Percentiles rank a stretch among this genome's conserved stretches.
These are phyloP conservation scores for Aporophyla lueneburgensis DNA, from an alignment of 2,888 invertebrate genomes.

Conservation along the genomic window DNA sequence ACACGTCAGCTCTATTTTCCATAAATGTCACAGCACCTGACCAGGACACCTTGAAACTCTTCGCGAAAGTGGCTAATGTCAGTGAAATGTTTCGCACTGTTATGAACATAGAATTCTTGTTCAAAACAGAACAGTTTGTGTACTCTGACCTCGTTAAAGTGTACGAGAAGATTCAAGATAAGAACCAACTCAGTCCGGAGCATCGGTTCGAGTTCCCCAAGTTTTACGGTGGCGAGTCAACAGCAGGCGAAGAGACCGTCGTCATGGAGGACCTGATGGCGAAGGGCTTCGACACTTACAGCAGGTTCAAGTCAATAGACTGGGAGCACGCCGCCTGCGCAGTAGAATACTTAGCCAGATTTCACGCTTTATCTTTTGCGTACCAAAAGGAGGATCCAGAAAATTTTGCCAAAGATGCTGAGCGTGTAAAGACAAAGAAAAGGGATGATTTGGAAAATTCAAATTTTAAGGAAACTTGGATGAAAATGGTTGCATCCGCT, in stretches of 20 bases:
- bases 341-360: slow-evolving; percentile 74
- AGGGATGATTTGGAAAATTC: slow-evolving; percentile 25
- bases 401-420: slow-evolving; percentile 59
- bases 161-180: slow-evolving; percentile 68
- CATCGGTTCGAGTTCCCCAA: slow-evolving; percentile 71
- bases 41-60: slow-evolving; percentile 67
- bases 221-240: slow-evolving; percentile 70
- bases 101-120: slow-evolving; percentile 66
- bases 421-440: slow-evolving; percentile 54
- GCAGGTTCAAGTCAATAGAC: slow-evolving; percentile 72
- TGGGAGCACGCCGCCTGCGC: slow-evolving; percentile 75
- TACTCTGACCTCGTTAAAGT: slow-evolving; percentile 65
- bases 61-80: slow-evolving; percentile 77
- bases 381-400: slow-evolving; percentile 76
- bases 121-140: slow-evolving; percentile 69
- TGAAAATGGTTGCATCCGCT: slow-evolving; percentile 60
- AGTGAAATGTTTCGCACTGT: slow-evolving; percentile 64
- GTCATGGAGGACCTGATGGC: slow-evolving; percentile 77
- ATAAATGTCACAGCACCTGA: slow-evolving; percentile 62
- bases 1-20: slow-evolving; percentile 73
- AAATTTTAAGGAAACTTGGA: slow-evolving; percentile 45
- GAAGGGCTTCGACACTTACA: slow-evolving; percentile 70
- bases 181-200: slow-evolving; percentile 65
- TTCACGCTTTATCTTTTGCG: slow-evolving; percentile 82
- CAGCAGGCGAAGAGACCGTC: slow-evolving; percentile 72